These are phyloP conservation scores for Druceiella hillmani DNA, from an alignment of 2,888 invertebrate genomes.

Conservation along the genomic window DNA sequence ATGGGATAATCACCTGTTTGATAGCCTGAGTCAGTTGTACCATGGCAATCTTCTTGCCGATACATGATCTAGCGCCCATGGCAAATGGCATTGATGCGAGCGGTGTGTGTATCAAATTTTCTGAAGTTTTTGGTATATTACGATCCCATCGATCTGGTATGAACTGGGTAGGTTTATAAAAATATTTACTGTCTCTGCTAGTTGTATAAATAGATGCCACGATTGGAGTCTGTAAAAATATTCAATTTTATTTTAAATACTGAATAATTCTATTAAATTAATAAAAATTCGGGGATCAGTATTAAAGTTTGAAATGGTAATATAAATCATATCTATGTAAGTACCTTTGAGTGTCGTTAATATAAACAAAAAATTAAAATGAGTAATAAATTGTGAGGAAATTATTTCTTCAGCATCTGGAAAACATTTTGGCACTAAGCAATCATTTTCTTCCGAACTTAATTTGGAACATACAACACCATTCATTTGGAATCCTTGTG, in stretches of 20 bases:
- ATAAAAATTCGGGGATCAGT: background rate
- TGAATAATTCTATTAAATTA: background rate
- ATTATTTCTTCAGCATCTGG: too few species aligned
- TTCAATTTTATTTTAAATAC: slow-evolving; percentile 9
- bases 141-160: slow-evolving; percentile 74
- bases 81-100: slow-evolving; percentile 79
- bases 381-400: too few species aligned
- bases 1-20: slow-evolving; percentile 57
- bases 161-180: slow-evolving; percentile 62
- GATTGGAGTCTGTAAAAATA: slow-evolving; percentile 62
- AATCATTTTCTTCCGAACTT: too few species aligned
- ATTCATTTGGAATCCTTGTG: too few species aligned
- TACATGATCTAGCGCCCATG: slow-evolving; percentile 74
- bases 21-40: slow-evolving; percentile 65
- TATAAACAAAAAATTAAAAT: too few species aligned
- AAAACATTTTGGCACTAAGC: too few species aligned
- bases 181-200: slow-evolving; percentile 66
- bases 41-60: slow-evolving; percentile 77
- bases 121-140: slow-evolving; percentile 39
- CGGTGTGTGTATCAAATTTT: slow-evolving; percentile 46
- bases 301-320: too few species aligned
- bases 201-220: slow-evolving; percentile 82
- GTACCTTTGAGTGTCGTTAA: too few species aligned
- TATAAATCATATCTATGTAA: too few species aligned
- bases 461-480: too few species aligned